A percentile compares a stretch with the other conserved stretches of the same genome.
These are phyloP conservation scores for Colistium nudipinnis DNA, from an alignment of 2,113 vertebrate genomes.

Conservation along the genomic window DNA sequence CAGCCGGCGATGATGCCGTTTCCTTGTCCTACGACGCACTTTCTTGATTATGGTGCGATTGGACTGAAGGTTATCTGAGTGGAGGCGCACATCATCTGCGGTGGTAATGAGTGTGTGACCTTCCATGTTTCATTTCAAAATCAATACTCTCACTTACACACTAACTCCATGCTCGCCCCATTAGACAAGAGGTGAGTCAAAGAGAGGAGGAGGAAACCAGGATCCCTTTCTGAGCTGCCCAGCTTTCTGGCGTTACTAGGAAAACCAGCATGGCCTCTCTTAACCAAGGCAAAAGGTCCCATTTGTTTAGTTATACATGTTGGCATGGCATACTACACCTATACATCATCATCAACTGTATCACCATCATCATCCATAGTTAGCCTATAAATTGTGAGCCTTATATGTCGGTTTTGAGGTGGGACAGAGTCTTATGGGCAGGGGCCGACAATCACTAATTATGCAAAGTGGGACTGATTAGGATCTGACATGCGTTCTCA, in stretches of 20 bases:
- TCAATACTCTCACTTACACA: slow-evolving; percentile 71
- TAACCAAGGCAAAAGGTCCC: background rate
- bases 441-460: slow-evolving; percentile 69
- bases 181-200: slow-evolving; percentile 68
- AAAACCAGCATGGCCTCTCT: slow-evolving; percentile 2
- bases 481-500: slow-evolving; percentile 64
- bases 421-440: slow-evolving; percentile 45
- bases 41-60: slow-evolving; percentile 15
- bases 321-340: background rate
- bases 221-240: background rate
- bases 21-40: slow-evolving; percentile 25
- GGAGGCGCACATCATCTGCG: slow-evolving; percentile 60
- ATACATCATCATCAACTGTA: background rate
- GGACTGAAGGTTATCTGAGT: slow-evolving; percentile 54
- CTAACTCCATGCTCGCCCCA: slow-evolving; percentile 72
- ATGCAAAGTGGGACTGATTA: slow-evolving; percentile 71
- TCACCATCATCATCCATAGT: background rate
- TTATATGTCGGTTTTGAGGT: slow-evolving; percentile 23
- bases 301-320: slow-evolving; percentile 6
- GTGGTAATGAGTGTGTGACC: slow-evolving; percentile 71
- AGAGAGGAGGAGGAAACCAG: slow-evolving; percentile 15
- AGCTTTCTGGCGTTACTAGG: slow-evolving; percentile 11
- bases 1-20: slow-evolving; percentile 38
- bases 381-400: too few species aligned
- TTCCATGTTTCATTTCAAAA: slow-evolving; percentile 77